Evolutionary conservation across 2,888 invertebrate genomes (phyloP), one percentile per base, ranked within the genome.

Genomic region (Ernsta delagoae): DNA sequence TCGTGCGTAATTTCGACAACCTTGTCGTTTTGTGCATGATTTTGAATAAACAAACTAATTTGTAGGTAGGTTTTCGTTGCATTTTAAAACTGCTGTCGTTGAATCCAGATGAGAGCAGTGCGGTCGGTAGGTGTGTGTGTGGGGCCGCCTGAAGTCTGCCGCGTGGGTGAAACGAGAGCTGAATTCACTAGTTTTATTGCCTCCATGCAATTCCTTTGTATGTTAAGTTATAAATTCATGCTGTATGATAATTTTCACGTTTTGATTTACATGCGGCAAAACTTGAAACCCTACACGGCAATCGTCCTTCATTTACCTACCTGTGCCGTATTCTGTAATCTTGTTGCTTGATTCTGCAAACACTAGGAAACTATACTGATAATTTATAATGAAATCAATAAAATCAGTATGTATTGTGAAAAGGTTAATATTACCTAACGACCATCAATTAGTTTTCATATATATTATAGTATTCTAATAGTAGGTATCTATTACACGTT

Each of bases 91-190:
- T 45, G 4, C 45, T n/a, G n/a, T 45, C 45, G n/a, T n/a, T 11
- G 11, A 50, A 50, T 50, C 5, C 1, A 50, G 12, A 36, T 36
- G 4, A 36, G 12, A 62, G 56, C 61, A 11, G 31, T 53, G 12
- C 45, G 74, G 74, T 73, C 71, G 75, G 72, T 78, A 77, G 70
- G 75, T 75, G 79, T 82, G 79, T 79, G 83, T 82, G 79, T n/a
- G n/a, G n/a, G 78, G 89, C 90, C 90, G 89, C 88, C 91, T 86
- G 75, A 83, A 86, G 89, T 90, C 89, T 89, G 88, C 74, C 78
- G 85, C 85, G 90, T 90, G 85, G 90, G 90, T 84, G 90, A 83
- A 80, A 84, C 83, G 79, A 83, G 82, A 78, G 82, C 87, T 86
- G 85, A 86, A 85, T 83, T 82, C 79, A 80, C 84, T 78, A 81